Conservation (phyloP, 2,797 vertebrate genomes). For the Ambastaia sidthimunki region DNA sequence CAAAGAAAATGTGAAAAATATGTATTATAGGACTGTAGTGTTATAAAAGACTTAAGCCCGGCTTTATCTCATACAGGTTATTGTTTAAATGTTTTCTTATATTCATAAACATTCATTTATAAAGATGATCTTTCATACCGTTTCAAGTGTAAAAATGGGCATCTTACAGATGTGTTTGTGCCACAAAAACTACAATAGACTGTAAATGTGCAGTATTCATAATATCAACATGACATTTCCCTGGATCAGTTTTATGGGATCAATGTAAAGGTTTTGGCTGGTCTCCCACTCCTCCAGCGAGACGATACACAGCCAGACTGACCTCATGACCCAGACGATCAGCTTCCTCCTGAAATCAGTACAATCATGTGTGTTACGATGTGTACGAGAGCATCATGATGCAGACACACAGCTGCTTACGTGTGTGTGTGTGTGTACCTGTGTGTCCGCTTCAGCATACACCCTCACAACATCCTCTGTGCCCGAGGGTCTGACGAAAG, state of each 20-base stretch:
- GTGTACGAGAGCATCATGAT: not conserved
- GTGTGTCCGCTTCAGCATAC: slow-evolving; percentile 92
- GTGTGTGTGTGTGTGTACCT: slow-evolving; percentile 73
- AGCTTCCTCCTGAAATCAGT: slow-evolving; percentile 80
- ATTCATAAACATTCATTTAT: not conserved
- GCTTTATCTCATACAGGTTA: too few relatives aligned
- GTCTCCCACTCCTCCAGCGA: slow-evolving; percentile 87
- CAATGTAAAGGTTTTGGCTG: slow-evolving; percentile 78
- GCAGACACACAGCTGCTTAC: not conserved
- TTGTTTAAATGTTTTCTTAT: not conserved
- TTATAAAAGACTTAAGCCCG: not conserved
- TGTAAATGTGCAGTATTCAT: not conserved
- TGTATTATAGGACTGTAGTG: too few relatives aligned
- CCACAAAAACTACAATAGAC: not conserved
- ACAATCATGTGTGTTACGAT: not conserved
- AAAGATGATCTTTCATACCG: slow-evolving; percentile 10
- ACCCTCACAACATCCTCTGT: slow-evolving; percentile 93
- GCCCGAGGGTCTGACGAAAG: slow-evolving; percentile 93
- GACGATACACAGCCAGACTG: slow-evolving; percentile 84
- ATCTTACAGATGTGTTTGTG: too few relatives aligned
- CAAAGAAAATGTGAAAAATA: not conserved
- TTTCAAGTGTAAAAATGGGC: not conserved
- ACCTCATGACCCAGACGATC: slow-evolving; percentile 89
- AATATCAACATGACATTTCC: not conserved
- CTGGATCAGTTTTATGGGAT: not conserved